Percentiles rank a stretch among this genome's conserved stretches.
Evolutionary conservation across 2,888 invertebrate genomes (phyloP).

Genomic region (Gymnoscelis rufifasciata): DNA sequence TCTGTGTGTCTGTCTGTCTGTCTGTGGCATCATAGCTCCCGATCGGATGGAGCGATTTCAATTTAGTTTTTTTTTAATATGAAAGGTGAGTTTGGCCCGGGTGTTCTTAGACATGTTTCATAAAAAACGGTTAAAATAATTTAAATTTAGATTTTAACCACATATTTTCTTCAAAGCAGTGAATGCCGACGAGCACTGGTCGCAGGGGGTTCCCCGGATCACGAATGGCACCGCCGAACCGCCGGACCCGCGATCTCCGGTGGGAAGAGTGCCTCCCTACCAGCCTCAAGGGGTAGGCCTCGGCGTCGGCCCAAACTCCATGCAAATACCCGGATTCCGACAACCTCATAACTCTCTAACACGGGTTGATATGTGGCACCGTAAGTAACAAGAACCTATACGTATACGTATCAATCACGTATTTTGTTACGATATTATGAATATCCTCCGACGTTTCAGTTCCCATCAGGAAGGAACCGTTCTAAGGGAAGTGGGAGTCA

Average conservation of each 20-base stretch:
- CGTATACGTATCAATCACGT: not conserved
- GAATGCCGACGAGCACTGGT: conserved; percentile 45
- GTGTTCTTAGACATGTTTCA: no score
- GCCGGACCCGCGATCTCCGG: conserved; percentile 59
- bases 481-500: no score
- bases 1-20: no score
- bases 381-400: conserved; percentile 43
- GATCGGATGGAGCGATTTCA: no score
- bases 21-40: no score
- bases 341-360: conserved; percentile 53
- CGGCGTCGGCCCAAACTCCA: conserved; percentile 53
- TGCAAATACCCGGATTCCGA: conserved; percentile 57
- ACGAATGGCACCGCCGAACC: conserved; percentile 55
- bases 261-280: conserved; percentile 69
- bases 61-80: no score
- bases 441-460: no score
- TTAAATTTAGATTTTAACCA: not conserved
- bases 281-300: conserved; percentile 72
- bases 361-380: conserved; percentile 59
- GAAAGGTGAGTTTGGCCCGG: no score
- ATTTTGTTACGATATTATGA: no score
- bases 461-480: no score
- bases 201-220: conserved; percentile 39
- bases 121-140: no score
- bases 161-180: conserved; percentile 29